Evolutionary conservation across 1,140 invertebrate species (phyloP), one percentile per base, ranked within the genome.

Genomic region (Pteromalus puparum): DNA sequence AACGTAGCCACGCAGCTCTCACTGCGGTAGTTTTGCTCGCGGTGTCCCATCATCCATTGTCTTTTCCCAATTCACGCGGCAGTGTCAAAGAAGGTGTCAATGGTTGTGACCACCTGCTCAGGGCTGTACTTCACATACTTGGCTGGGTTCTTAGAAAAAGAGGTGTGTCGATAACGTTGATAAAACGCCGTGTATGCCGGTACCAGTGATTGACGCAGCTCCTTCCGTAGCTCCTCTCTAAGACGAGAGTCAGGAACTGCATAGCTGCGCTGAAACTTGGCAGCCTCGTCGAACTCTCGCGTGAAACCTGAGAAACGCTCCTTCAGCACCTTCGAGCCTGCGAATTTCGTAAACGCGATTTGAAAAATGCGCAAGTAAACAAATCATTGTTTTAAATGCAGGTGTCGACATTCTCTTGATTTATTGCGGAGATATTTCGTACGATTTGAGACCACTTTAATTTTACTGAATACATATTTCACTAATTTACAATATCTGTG

Each of bases 81-180:
- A 7, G 97, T 96, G 94, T 98, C 97, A 92, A 98, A 98, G 87
- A 98, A 97, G 85, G 95, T 95, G 89, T 97, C 96, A 73, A 98
- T 96, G 87, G 96, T 93, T 3, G 94, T 94, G 1, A 95, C 94
- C 0, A 98, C 95, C 93, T 98, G 97, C 86, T 97, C 95, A 12
- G 97, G 97, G 46, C 95, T 96, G 90, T 98, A 98, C 92, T 98
- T 98, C 42, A 99, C 95, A 92, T 99, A 99, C 92, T 99, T 99
- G 78, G 97, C 97, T 1, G 95, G 95, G 93, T 99, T 98, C 93
- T 99, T 99, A 12, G 97, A 97, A 91, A 99, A 99, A 26, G 90
- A 88, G 6, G 89, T 88, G 67, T 90, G 89, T n/a, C 89, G 89
- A 84, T 94, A 97, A 92, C 95, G 95, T 83, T 96, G 95, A 92